Evolutionary conservation across 2,888 invertebrate genomes (phyloP).

Genomic region (Caenorhabditis virilis): DNA sequence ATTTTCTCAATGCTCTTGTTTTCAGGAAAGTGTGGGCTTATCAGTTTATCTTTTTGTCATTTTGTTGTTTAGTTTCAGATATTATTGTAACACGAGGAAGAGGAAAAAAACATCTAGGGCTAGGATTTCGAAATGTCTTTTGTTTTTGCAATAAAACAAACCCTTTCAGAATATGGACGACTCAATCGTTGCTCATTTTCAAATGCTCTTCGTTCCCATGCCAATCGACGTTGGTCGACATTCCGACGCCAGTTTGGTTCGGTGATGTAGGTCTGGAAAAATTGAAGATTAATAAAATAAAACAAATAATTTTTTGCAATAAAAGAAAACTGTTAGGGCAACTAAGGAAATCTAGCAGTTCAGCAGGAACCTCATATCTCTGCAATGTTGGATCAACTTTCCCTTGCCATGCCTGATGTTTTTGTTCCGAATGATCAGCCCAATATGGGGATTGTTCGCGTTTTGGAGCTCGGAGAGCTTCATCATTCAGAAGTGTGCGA

Average conservation of each 20-base stretch:
- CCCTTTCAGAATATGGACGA: slow-evolving; percentile 60
- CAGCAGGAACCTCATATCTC: slow-evolving; percentile 35
- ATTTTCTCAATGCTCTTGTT: no score
- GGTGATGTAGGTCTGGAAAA: slow-evolving; percentile 56
- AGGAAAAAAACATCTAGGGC: not conserved
- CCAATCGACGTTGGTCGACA: slow-evolving; percentile 57
- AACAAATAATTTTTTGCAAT: no score
- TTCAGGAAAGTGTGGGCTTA: not conserved
- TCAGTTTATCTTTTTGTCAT: not conserved
- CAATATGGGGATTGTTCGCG: slow-evolving; percentile 54
- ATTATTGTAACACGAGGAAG: not conserved
- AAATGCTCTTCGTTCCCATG: slow-evolving; percentile 61
- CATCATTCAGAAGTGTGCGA: slow-evolving; percentile 59
- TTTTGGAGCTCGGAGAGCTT: slow-evolving; percentile 46
- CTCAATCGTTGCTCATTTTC: slow-evolving; percentile 57
- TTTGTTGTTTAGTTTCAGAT: not conserved
- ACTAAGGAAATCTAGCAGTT: not conserved
- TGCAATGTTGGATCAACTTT: slow-evolving; percentile 53
- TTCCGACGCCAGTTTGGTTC: slow-evolving; percentile 65
- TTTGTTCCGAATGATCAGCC: slow-evolving; percentile 48
- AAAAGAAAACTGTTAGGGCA: not conserved
- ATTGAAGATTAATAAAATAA: not conserved
- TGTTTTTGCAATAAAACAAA: no score
- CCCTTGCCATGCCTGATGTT: slow-evolving; percentile 54
- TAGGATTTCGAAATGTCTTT: no score